These are phyloP conservation scores for Plagodis dolabraria DNA, from an alignment of 2,888 invertebrate species.

Conservation along the genomic window DNA sequence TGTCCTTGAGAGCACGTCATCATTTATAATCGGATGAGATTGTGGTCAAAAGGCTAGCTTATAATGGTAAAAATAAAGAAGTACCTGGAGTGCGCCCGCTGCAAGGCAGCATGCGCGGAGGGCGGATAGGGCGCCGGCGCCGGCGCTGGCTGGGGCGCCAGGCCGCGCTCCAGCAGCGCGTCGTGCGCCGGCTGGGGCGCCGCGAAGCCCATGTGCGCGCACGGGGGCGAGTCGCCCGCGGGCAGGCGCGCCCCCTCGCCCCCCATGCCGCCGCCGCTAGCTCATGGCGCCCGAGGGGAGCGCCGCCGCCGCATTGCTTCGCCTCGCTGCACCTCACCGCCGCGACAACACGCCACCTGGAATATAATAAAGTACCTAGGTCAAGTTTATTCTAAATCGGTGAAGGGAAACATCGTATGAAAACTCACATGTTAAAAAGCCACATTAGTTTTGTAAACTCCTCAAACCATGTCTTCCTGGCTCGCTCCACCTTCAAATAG, in stretches of 20 bases:
- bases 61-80: no score
- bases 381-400: no score
- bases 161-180: constrained; percentile 84
- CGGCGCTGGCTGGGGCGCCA: constrained; percentile 53
- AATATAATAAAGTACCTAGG: no score
- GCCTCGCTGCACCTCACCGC: constrained; percentile 7
- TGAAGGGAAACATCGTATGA: no score
- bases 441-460: no score
- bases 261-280: constrained; percentile 83
- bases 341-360: constrained; percentile 14
- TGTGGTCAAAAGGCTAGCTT: no score
- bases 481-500: no score
- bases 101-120: constrained; percentile 75
- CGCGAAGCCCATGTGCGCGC: constrained; percentile 84
- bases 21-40: no score
- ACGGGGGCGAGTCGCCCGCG: constrained; percentile 86
- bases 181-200: constrained; percentile 84
- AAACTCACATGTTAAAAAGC: no score
- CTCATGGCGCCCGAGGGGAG: constrained; percentile 68
- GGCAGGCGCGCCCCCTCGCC: constrained; percentile 87
- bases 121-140: constrained; percentile 46
- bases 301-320: constrained; percentile 63
- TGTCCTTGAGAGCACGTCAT: no score
- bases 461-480: no score
- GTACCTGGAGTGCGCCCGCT: constrained; percentile 89